Evolutionary conservation across 2,888 invertebrate genomes (phyloP), one percentile per base, ranked within the genome.

Genomic region (Drosophila ezoana): DNA sequence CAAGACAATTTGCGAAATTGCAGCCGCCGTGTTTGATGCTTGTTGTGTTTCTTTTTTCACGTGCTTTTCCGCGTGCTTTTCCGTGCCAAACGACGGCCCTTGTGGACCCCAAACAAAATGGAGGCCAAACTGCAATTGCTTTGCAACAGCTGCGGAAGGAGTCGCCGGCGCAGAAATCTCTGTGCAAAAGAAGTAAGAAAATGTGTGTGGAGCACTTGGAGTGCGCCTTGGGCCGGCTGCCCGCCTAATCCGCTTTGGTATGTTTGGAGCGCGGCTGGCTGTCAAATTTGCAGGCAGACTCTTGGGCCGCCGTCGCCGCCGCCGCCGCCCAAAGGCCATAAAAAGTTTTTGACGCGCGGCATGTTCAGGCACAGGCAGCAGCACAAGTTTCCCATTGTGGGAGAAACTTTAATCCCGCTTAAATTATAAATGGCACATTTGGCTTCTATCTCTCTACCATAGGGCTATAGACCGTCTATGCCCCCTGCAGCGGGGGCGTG

Each of bases 351-450:
- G 76, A 87, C 64, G 87, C 82, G 87, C 83, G 85, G 79, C 83
- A 71, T 87, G 79, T 83, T 85, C 82, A 63, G 72, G 69, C 75
- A 64, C 28, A 8, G 28, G 28, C 28, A 28, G 28, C 28, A 28
- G 28, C 28, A 82, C 74, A 82, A 85, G 82, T 82, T 82, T 82
- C 49, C 69, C 76, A 87, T 84, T 84, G 87, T 84, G 70, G 62
- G 57, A 8, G 28, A 79, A 84, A 84, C 83, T 84, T 84, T 87
- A 84, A 84, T 84, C 82, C 87, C 72, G 83, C 83, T 85, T 84
- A 84, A 84, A 84, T 84, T 84, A 84, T 84, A 84, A 84, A 84
- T 87, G 83, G 82, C 82, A 87, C 86, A 84, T 84, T 83, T 82
- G 83, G 79, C 87, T 76, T 81, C 65, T 57, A 44, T 63, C 37